Conservation (phyloP, 2,113 vertebrate species). For the Pachyramphus minor region DNA sequence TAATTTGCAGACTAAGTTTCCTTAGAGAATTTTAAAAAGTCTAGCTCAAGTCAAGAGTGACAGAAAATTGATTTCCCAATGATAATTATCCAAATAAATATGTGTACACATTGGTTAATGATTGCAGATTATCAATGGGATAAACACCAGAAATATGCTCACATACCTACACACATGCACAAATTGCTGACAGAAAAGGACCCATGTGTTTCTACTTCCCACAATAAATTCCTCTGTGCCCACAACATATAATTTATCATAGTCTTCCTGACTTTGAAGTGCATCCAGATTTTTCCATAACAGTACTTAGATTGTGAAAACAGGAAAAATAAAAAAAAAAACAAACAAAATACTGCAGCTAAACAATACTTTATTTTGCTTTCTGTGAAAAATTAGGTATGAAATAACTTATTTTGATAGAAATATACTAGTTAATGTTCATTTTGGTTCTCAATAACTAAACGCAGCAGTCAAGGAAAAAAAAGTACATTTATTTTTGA, state of each 20-base stretch:
- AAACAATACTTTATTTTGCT: not conserved
- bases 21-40: not conserved
- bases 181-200: not conserved
- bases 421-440: not conserved
- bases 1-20: not conserved
- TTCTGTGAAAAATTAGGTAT: not conserved
- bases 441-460: not conserved
- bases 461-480: not conserved
- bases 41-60: not conserved
- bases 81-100: not conserved
- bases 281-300: not conserved
- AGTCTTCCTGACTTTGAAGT: not conserved
- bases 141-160: not conserved
- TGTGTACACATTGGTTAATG: not conserved
- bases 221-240: not conserved
- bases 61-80: not conserved
- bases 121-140: not conserved
- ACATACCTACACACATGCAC: accelerated
- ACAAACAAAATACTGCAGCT: not conserved
- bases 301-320: not conserved
- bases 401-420: not conserved
- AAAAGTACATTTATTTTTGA: not conserved
- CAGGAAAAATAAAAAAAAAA: too few relatives aligned
- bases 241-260: not conserved
- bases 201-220: not conserved